Evolutionary conservation across 2,888 invertebrate species (phyloP), one percentile per base, ranked within the genome.

Genomic region (Dasypolia templi): DNA sequence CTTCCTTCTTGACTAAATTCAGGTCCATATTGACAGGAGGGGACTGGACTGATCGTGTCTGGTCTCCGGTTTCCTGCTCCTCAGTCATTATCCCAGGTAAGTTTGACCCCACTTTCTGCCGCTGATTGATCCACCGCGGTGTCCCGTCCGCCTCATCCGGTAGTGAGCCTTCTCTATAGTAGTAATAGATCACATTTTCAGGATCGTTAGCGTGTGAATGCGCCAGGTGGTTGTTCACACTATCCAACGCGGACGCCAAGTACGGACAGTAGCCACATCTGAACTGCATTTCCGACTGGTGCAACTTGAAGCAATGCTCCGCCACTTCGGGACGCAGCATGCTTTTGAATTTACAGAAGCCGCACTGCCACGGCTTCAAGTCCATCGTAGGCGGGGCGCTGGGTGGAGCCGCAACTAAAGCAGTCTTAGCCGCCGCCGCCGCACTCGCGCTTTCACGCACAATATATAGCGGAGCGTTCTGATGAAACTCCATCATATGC

Each of bases 191-290:
- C 12, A 94, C 88, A 14, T 95, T 94, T 51, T 89, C 91, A 2
- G 83, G 70, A 59, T 89, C 95, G 0, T 89, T 94, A 0, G 96
- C 91, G 89, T 98, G 98, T 7, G 97, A 96, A 19, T 95, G 95
- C 3, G 92, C 91, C 79, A 97, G 97, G 89, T 98, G 98, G 56
- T 96, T 96, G 32, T 95, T 94, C 58, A 98, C 96, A 44, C 96
- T 96, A 12, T 96, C 95, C 95, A 42, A 96, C 93, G 3, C 96
- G 0, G 97, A 95, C 0, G 94, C 93, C 26, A 94, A 86, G 86
- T 97, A 98, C 0, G 95, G 90, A 84, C 98, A 98, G 78, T 97
- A 94, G 0, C 96, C 96, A 88, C 98, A 98, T 86, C 97, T 97
- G 91, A 96, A 98, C 82, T 98, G 98, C 87, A 96, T 96, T 76